phyloP scores from a whole-genome alignment of 2,888 invertebrate species.

The Mythimna ferrago region DNA sequence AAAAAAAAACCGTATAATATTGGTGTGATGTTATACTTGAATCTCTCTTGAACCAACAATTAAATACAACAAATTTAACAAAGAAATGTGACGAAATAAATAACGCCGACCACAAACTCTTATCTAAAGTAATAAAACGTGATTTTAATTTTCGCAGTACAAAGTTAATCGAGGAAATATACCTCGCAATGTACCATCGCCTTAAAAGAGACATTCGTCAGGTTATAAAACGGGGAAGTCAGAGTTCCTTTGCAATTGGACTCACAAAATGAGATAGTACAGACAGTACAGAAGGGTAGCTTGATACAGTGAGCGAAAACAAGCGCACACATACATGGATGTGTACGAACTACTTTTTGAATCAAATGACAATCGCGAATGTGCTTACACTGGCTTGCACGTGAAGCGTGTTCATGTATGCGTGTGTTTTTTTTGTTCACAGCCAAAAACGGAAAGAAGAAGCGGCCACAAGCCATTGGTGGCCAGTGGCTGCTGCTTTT shows the following conservation, averaged over 20 bases:
- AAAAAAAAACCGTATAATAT: no score
- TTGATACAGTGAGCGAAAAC: neutral
- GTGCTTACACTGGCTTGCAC: neutral
- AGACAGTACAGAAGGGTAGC: constrained; percentile 7
- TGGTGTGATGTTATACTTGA: neutral
- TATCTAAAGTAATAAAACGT: constrained; percentile 28
- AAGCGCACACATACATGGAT: neutral
- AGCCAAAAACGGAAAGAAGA: no score
- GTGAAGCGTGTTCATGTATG: neutral
- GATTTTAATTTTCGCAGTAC: constrained; percentile 38
- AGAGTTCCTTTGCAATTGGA: constrained; percentile 46
- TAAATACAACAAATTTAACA: constrained; percentile 5
- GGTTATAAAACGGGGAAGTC: constrained; percentile 60
- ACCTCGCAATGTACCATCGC: constrained; percentile 9
- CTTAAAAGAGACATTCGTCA: constrained; percentile 53
- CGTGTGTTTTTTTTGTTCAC: no score
- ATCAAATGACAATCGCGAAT: neutral
- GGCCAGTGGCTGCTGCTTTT: no score
- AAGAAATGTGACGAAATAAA: constrained; percentile 22
- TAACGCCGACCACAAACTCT: constrained; percentile 3
- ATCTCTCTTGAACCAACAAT: neutral
- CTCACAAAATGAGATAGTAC: constrained; percentile 1
- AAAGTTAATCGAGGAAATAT: constrained; percentile 30
- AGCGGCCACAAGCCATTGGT: no score
- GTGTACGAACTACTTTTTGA: no score